Evolutionary conservation across 2,113 vertebrate species (phyloP), one percentile per base, ranked within the genome.

Genomic region (Colossoma macropomum): DNA sequence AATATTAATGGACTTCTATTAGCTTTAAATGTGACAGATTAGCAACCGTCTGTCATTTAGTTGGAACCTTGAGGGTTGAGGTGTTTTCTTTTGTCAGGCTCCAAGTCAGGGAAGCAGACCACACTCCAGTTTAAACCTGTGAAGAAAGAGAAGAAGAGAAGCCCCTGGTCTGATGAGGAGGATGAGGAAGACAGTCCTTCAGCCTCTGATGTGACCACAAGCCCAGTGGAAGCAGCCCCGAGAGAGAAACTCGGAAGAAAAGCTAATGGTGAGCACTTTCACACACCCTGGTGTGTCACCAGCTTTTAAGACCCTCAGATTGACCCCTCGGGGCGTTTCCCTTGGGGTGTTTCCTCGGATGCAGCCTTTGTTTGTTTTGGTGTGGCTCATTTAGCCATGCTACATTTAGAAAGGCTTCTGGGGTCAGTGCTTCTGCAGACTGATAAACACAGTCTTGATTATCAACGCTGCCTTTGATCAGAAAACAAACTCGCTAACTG

Each of bases 91-190:
- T 1, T 76, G 56, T 60, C 73, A 80, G 94, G 41, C 66, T 80
- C 93, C 83, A 96, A 93, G 85, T 28, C 66, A 0, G 93, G 94
- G 84, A 97, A 92, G 86, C 98, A 99, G 91, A 93, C 94, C 86
- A 96, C 94, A 0, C 92, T 98, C 13, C 92, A 94, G 15, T 98
- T 99, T 89, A 97, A 95, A 72, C 92, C 96, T 1, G 0, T 95
- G 50, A 89, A 92, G 90, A 96, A 95, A 87, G 91, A 87, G 66
- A 90, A 91, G 80, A 95, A 96, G 88, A 94, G 82, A 86, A 95
- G 93, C 32, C 88, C 90, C 0, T 95, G 93, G 94, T 97, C 96
- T 13, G 94, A 95, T 70, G 96, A 95, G 0, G 87, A 90, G 23
- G 75, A 75, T 3, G 85, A 80, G 0, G 75, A 52, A 19, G 11